Percentiles rank a stretch among this genome's conserved stretches.
These are phyloP conservation scores for Diuraphis noxia DNA, from an alignment of 1,140 invertebrate species.

Conservation along the genomic window DNA sequence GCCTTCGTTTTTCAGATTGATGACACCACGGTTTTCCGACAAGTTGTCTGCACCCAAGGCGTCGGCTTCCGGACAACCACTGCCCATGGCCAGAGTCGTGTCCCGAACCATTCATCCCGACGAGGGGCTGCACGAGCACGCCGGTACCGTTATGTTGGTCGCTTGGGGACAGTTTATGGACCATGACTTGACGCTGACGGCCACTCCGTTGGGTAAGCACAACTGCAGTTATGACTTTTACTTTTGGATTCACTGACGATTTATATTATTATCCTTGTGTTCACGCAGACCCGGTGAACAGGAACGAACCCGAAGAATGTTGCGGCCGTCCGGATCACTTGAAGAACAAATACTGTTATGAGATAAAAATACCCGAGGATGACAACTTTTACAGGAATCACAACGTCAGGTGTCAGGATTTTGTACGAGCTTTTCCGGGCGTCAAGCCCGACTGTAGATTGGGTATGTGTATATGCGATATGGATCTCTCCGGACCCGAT, in stretches of 20 bases:
- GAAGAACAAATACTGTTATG: slow-evolving; percentile 89
- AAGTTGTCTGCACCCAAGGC: slow-evolving; percentile 80
- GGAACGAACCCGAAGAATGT: slow-evolving; percentile 87
- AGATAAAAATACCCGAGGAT: slow-evolving; percentile 84
- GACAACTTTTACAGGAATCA: slow-evolving; percentile 90
- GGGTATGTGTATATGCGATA: slow-evolving; percentile 65
- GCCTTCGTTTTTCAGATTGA: slow-evolving; percentile 64
- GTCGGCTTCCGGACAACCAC: slow-evolving; percentile 70
- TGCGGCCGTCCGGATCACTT: slow-evolving; percentile 75
- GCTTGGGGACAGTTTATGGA: slow-evolving; percentile 95
- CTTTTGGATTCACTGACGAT: background rate
- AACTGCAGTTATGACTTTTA: background rate
- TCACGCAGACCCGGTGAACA: slow-evolving; percentile 73
- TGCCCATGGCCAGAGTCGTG: slow-evolving; percentile 81
- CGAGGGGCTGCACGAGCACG: slow-evolving; percentile 88
- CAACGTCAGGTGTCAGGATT: slow-evolving; percentile 82
- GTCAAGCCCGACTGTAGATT: slow-evolving; percentile 80
- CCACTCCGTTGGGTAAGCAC: slow-evolving; percentile 76
- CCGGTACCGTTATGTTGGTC: slow-evolving; percentile 90
- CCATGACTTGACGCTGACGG: slow-evolving; percentile 89
- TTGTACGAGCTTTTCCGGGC: slow-evolving; percentile 82
- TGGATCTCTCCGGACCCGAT: slow-evolving; percentile 37
- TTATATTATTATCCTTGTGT: slow-evolving; percentile 4
- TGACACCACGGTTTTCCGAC: slow-evolving; percentile 78
- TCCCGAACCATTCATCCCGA: slow-evolving; percentile 89